These are phyloP conservation scores for Brachypteracias leptosomus DNA, from an alignment of 2,113 vertebrate genomes.

Conservation along the genomic window DNA sequence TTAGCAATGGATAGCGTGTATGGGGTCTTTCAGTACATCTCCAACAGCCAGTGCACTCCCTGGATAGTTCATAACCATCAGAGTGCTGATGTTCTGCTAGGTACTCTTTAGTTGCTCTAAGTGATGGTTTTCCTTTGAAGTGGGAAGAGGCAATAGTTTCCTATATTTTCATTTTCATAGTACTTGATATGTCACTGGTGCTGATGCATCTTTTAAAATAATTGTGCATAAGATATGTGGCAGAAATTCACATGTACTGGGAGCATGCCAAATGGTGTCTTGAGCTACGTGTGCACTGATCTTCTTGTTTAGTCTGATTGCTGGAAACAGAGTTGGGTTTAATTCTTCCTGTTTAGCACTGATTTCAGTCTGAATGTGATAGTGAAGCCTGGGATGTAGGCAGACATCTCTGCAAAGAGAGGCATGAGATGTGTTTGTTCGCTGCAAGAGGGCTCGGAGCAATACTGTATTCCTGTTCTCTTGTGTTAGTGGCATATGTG, in stretches of 20 bases:
- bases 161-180: background rate
- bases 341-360: background rate
- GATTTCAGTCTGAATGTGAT: background rate
- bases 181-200: background rate
- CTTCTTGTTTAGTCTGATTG: background rate
- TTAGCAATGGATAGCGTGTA: background rate
- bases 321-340: background rate
- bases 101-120: background rate
- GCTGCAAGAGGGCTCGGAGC: background rate
- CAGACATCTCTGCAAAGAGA: background rate
- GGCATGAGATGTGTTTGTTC: background rate
- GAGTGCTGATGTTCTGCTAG: background rate
- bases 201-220: background rate
- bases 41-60: background rate
- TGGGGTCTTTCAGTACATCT: background rate
- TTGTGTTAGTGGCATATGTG: background rate
- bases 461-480: background rate
- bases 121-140: background rate
- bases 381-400: background rate
- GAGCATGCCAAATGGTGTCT: background rate
- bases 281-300: background rate
- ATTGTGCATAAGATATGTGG: background rate
- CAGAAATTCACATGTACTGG: background rate
- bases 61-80: background rate
- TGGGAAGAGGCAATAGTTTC: background rate